A percentile compares a stretch with the other conserved stretches of the same genome.
These are phyloP conservation scores for Heliconius nattereri DNA, from an alignment of 1,140 invertebrate genomes.

Conservation along the genomic window DNA sequence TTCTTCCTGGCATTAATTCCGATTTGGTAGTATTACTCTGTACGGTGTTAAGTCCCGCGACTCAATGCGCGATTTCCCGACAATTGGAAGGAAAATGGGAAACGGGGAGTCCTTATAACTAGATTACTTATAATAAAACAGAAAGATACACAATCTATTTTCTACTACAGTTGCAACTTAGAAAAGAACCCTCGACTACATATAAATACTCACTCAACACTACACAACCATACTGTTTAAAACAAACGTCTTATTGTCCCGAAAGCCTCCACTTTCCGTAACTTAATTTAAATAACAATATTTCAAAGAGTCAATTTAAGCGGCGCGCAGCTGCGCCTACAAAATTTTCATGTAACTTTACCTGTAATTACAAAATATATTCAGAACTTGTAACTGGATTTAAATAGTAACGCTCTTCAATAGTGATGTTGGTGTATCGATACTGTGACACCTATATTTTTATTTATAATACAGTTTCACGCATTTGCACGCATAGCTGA, in stretches of 20 bases:
- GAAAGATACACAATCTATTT: too few relatives aligned
- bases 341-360: slow-evolving; percentile 76
- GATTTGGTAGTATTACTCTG: too few relatives aligned
- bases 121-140: too few relatives aligned
- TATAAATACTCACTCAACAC: not conserved
- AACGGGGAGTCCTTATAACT: too few relatives aligned
- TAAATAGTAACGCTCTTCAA: slow-evolving; percentile 70
- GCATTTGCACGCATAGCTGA: too few relatives aligned
- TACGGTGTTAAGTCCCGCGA: too few relatives aligned
- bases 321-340: slow-evolving; percentile 60
- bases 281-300: slow-evolving; percentile 58
- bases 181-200: not conserved
- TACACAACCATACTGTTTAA: not conserved
- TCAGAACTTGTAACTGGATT: slow-evolving; percentile 80
- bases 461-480: not conserved
- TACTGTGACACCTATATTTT: not conserved
- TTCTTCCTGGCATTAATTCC: too few relatives aligned
- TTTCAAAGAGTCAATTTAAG: slow-evolving; percentile 62
- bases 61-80: too few relatives aligned
- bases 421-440: slow-evolving; percentile 39
- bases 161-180: not conserved
- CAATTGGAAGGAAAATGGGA: too few relatives aligned
- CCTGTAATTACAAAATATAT: slow-evolving; percentile 80
- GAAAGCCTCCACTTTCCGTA: slow-evolving; percentile 33
- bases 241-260: slow-evolving; percentile 27